Evolutionary conservation across 2,888 invertebrate genomes (phyloP).

Genomic region (Diarsia rubi): DNA sequence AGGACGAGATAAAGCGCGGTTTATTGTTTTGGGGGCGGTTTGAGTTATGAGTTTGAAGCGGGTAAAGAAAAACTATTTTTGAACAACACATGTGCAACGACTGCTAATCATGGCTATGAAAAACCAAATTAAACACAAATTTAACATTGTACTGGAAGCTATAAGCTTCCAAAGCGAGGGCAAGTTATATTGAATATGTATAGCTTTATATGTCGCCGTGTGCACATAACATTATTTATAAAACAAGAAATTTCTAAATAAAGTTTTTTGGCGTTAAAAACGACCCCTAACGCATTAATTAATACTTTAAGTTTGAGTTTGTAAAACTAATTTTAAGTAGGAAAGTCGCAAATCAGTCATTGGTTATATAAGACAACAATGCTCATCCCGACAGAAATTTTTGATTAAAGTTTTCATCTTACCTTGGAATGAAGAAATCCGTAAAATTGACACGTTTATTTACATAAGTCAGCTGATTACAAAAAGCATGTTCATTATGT

Average conservation of each 20-base stretch:
- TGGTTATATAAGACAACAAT: neutral
- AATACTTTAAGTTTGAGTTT: neutral
- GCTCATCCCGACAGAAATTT: neutral
- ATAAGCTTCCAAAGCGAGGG: no score
- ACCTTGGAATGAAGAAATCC: neutral
- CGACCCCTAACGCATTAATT: neutral
- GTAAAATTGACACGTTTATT: constrained; percentile 17
- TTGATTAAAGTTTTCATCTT: neutral
- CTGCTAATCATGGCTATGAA: no score
- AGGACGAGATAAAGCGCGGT: constrained; percentile 77
- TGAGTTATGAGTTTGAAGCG: constrained; percentile 22
- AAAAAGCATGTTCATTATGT: constrained; percentile 27
- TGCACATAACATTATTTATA: no score
- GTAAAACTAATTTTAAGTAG: neutral
- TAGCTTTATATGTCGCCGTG: no score
- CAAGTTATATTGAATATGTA: no score
- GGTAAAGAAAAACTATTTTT: no score
- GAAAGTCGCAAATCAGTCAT: neutral
- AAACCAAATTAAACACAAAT: no score
- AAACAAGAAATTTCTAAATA: no score
- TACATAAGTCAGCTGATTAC: constrained; percentile 14
- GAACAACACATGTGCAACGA: no score
- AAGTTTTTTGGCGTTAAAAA: neutral
- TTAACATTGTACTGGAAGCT: no score
- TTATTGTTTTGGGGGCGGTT: constrained; percentile 69